Evolutionary conservation across 2,797 vertebrate species (phyloP).

Genomic region (Eremophila alpestris): DNA sequence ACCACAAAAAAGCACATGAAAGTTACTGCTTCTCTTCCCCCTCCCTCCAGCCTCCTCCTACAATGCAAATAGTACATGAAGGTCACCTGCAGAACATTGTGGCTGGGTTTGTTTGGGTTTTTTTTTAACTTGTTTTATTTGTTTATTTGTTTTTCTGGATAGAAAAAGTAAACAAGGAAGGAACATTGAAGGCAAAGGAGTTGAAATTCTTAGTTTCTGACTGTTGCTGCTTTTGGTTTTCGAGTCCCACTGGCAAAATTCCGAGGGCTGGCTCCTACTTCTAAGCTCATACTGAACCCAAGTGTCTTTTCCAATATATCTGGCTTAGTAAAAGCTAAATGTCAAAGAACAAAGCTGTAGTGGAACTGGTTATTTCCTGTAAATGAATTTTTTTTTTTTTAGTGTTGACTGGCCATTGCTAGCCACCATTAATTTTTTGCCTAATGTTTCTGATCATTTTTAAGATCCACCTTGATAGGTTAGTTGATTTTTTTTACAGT

Average conservation of each 20-base stretch:
- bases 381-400: too few species aligned
- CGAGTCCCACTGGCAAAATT: background rate
- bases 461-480: background rate
- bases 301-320: background rate
- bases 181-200: background rate
- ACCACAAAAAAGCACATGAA: background rate
- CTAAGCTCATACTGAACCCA: background rate
- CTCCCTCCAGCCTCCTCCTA: background rate
- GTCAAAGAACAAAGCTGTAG: background rate
- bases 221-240: background rate
- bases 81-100: background rate
- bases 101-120: background rate
- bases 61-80: background rate
- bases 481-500: background rate
- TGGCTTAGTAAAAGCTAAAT: background rate
- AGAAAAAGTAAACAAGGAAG: background rate
- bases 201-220: constrained; percentile 10
- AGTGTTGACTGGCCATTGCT: background rate
- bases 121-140: background rate
- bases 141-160: background rate
- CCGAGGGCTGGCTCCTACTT: background rate
- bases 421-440: background rate
- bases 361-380: background rate
- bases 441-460: background rate
- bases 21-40: background rate